Percentiles rank a stretch among this genome's conserved stretches.
Evolutionary conservation across 2,797 vertebrate species (phyloP).

Genomic region (Sciaenops ocellatus): DNA sequence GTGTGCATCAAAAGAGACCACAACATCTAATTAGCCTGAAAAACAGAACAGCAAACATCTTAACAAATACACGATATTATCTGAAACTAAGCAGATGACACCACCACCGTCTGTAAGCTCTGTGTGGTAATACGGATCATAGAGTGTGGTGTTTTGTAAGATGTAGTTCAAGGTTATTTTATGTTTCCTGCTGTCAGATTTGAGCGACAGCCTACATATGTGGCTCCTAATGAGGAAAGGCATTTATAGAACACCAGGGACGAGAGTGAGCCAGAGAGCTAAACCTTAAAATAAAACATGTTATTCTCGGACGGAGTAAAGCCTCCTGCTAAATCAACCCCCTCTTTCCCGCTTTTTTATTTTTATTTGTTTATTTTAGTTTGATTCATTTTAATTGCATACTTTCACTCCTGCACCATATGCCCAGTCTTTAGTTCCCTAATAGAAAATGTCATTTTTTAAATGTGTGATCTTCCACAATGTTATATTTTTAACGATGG

Average conservation of each 20-base stretch:
- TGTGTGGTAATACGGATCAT: constrained; percentile 19
- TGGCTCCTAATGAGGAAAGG: constrained; percentile 82
- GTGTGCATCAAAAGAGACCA: constrained; percentile 6
- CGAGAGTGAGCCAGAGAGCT: constrained; percentile 71
- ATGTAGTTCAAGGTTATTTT: constrained; percentile 86
- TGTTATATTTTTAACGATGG: background rate
- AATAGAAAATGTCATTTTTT: background rate
- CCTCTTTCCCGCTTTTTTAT: constrained; percentile 39
- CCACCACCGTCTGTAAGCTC: constrained; percentile 13
- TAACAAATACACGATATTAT: constrained; percentile 1
- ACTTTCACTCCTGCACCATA: background rate
- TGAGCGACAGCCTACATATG: constrained; percentile 83
- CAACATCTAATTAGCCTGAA: constrained; percentile 3
- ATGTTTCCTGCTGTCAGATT: constrained; percentile 75
- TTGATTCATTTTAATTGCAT: constrained; percentile 24
- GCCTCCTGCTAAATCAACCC: constrained; percentile 63
- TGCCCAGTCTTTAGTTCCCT: background rate
- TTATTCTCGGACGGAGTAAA: constrained; percentile 77
- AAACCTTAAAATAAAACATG: constrained; percentile 85
- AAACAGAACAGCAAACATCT: background rate
- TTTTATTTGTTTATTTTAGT: background rate
- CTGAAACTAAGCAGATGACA: background rate
- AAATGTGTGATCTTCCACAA: background rate
- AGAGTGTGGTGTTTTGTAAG: constrained; percentile 47
- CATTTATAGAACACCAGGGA: constrained; percentile 81